These are phyloP conservation scores for Ernsta delagoae DNA, from an alignment of 2,888 invertebrate species.

Conservation along the genomic window DNA sequence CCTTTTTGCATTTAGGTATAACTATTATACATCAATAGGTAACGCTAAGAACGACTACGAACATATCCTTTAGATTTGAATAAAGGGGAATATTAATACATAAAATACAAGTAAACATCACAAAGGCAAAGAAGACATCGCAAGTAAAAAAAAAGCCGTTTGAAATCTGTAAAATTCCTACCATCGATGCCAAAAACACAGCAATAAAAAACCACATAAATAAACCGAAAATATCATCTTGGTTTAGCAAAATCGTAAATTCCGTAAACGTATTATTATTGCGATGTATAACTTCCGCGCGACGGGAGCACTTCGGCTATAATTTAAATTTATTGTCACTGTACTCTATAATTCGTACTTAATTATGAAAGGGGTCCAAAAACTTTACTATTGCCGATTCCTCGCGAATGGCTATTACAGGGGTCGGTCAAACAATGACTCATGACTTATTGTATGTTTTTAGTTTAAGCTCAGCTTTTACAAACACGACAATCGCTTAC, in stretches of 20 bases:
- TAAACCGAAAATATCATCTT: not conserved
- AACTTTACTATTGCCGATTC: constrained; percentile 31
- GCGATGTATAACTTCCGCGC: constrained; percentile 31
- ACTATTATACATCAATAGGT: too few relatives aligned
- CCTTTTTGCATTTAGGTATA: too few relatives aligned
- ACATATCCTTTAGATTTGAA: too few relatives aligned
- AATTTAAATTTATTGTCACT: constrained; percentile 44
- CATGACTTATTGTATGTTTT: not conserved
- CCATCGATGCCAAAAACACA: too few relatives aligned
- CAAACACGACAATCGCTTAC: not conserved
- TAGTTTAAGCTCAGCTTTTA: not conserved
- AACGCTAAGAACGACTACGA: too few relatives aligned
- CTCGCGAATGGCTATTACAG: not conserved
- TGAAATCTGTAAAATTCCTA: too few relatives aligned
- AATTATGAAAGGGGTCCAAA: constrained; percentile 30
- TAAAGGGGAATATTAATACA: too few relatives aligned
- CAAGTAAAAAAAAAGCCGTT: too few relatives aligned
- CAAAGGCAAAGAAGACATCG: too few relatives aligned
- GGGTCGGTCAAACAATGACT: constrained; percentile 4
- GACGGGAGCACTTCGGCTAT: constrained; percentile 38
- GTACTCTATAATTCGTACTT: constrained; percentile 36
- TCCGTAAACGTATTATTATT: constrained; percentile 31
- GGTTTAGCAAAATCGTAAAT: constrained; percentile 21
- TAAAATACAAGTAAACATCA: too few relatives aligned
- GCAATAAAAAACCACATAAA: not conserved